Evolutionary conservation across 2,113 vertebrate genomes (phyloP).

Genomic region (Helogale parvula): DNA sequence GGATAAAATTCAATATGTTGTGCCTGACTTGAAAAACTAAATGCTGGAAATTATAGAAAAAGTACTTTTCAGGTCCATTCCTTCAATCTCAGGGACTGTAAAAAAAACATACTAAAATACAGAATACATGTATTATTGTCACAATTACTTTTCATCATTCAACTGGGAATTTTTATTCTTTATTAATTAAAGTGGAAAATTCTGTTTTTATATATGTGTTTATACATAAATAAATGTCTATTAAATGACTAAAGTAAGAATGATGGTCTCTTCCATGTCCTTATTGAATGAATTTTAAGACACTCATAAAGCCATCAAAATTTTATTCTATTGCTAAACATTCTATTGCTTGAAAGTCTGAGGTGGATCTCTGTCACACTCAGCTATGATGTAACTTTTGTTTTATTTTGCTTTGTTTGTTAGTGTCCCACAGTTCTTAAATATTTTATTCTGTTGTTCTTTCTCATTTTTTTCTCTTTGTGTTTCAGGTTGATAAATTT

Average conservation of each 20-base stretch:
- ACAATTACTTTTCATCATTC: neutral
- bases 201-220: neutral
- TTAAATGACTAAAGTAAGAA: neutral
- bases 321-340: neutral
- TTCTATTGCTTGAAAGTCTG: neutral
- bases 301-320: neutral
- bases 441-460: neutral
- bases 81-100: neutral
- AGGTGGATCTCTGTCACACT: neutral
- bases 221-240: neutral
- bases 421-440: neutral
- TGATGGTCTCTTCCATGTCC: neutral
- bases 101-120: neutral
- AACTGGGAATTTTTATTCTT: neutral
- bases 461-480: neutral
- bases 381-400: neutral
- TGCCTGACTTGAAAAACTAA: conserved; percentile 18
- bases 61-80: neutral
- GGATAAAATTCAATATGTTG: conserved; percentile 6
- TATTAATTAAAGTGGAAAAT: neutral
- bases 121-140: neutral
- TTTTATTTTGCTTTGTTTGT: neutral
- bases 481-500: neutral
- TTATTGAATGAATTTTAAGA: neutral
- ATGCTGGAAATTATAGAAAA: neutral